Conservation (phyloP, 2,797 vertebrate genomes). For the Propithecus deckenii region DNA sequence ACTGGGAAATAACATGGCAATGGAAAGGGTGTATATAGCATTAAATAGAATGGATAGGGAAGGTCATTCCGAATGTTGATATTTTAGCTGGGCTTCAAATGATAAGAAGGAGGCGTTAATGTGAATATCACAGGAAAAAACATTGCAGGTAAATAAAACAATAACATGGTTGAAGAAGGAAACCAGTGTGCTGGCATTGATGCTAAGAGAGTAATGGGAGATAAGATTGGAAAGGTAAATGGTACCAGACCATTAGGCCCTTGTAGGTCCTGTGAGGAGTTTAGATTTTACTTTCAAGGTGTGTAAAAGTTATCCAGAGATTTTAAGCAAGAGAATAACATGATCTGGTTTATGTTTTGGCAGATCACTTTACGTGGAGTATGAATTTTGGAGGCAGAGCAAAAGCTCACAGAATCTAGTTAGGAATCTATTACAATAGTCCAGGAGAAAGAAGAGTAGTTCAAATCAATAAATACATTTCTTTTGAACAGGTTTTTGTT, state of each 20-base stretch:
- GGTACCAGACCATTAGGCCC: background rate
- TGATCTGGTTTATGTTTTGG: background rate
- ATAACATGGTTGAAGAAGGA: background rate
- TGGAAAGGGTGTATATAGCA: background rate
- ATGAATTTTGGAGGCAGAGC: background rate
- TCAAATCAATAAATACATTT: constrained; percentile 8
- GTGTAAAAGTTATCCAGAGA: background rate
- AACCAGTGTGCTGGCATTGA: fast-evolving
- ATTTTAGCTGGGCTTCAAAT: background rate
- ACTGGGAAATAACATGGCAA: background rate
- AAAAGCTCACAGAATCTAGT: background rate
- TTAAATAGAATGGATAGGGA: background rate
- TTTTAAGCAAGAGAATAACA: background rate
- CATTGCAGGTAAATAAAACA: background rate
- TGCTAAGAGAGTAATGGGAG: background rate
- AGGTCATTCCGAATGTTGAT: background rate
- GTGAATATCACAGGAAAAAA: background rate
- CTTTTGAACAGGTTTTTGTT: constrained; percentile 21
- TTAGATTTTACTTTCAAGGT: background rate
- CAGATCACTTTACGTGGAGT: background rate
- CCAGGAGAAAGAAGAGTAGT: background rate
- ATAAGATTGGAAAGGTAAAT: background rate
- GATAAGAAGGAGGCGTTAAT: background rate
- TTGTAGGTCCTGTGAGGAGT: background rate
- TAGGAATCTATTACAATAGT: background rate